Percentiles rank a stretch among this genome's conserved stretches.
phyloP scores from a whole-genome alignment of 2,113 vertebrate genomes.

The Rhombomys opimus region DNA sequence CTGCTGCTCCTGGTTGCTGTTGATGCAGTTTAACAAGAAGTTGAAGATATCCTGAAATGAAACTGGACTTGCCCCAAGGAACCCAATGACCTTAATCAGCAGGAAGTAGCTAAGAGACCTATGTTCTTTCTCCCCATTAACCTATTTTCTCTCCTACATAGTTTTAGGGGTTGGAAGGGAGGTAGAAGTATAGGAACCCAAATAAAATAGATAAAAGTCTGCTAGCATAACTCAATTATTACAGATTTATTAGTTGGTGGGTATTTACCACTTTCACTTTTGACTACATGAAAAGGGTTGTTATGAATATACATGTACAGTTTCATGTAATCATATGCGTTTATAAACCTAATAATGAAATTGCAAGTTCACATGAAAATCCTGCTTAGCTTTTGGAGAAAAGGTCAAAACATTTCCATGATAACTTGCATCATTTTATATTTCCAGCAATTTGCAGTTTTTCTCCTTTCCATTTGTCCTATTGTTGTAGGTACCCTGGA shows the following conservation, averaged over 20 bases:
- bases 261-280: not conserved
- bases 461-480: not conserved
- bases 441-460: not conserved
- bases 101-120: too few relatives aligned
- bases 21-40: too few relatives aligned
- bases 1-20: too few relatives aligned
- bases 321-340: not conserved
- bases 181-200: too few relatives aligned
- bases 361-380: not conserved
- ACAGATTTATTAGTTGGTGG: not conserved
- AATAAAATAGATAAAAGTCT: too few relatives aligned
- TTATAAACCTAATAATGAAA: not conserved
- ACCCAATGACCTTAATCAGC: too few relatives aligned
- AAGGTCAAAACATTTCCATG: not conserved
- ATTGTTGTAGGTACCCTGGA: not conserved
- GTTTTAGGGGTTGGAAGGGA: too few relatives aligned
- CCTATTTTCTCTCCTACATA: too few relatives aligned
- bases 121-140: too few relatives aligned
- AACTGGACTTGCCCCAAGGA: too few relatives aligned
- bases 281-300: not conserved
- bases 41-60: too few relatives aligned
- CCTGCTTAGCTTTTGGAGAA: not conserved
- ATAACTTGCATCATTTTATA: not conserved
- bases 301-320: not conserved
- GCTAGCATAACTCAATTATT: not conserved